A percentile compares a stretch with the other conserved stretches of the same genome.
These are phyloP conservation scores for Dysdera silvatica DNA, from an alignment of 1,140 invertebrate genomes.

Conservation along the genomic window DNA sequence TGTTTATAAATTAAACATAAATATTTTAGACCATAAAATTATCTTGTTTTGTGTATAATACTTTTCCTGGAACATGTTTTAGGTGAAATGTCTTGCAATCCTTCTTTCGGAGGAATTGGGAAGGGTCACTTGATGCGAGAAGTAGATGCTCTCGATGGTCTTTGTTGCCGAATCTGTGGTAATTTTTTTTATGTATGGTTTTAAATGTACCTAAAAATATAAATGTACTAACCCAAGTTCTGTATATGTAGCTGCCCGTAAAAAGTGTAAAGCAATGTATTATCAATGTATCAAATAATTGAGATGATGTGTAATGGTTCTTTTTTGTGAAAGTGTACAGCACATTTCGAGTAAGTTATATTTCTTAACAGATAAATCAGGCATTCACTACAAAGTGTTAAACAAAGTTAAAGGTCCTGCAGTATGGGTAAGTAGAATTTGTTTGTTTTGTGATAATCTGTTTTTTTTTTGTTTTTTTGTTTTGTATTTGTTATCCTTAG, in stretches of 20 bases:
- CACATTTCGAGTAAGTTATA: no score
- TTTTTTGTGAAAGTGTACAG: no score
- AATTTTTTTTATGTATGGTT: conserved; percentile 50
- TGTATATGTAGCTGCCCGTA: not conserved
- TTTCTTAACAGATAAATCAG: conserved; percentile 45
- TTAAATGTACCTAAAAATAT: not conserved
- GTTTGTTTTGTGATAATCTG: conserved; percentile 9
- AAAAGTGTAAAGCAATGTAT: not conserved
- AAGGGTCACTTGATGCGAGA: conserved; percentile 90
- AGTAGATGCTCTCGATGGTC: conserved; percentile 83
- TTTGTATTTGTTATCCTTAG: not conserved
- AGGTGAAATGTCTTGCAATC: conserved; percentile 96
- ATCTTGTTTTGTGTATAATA: conserved; percentile 16
- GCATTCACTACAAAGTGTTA: conserved; percentile 57
- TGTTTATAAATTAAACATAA: not conserved
- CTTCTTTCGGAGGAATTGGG: conserved; percentile 89
- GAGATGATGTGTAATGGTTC: not conserved
- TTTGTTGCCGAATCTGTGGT: conserved; percentile 79
- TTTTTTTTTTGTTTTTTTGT: conserved; percentile 3
- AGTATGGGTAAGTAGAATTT: conserved; percentile 58
- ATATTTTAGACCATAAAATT: conserved; percentile 15
- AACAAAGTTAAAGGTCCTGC: conserved; percentile 75
- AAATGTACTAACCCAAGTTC: not conserved
- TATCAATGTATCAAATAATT: not conserved
- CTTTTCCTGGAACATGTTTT: conserved; percentile 27